A percentile compares a stretch with the other conserved stretches of the same genome.
Conservation (phyloP, 2,113 vertebrate species). For the Caretta caretta region DNA sequence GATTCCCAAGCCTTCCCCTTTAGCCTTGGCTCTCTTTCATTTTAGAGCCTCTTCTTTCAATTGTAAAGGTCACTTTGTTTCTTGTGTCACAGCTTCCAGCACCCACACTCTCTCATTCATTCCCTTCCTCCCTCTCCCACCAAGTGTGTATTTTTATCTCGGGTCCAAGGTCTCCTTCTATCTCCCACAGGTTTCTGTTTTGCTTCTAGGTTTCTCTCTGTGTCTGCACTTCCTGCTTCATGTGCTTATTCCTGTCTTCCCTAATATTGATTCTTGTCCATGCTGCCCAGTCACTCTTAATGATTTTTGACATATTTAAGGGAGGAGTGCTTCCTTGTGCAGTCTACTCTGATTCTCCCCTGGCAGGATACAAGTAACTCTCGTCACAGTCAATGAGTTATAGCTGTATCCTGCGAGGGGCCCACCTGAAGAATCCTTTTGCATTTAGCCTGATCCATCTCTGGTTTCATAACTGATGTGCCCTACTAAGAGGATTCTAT, state of each 20-base stretch:
- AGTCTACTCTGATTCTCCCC: neutral
- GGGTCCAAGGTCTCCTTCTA: neutral
- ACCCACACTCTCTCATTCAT: neutral
- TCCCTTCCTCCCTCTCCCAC: neutral
- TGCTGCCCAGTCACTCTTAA: conserved; percentile 11
- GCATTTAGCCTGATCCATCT: neutral
- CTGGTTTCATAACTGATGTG: neutral
- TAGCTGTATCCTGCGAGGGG: neutral
- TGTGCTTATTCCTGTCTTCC: neutral
- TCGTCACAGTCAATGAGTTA: neutral
- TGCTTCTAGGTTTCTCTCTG: neutral
- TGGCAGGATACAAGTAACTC: conserved; percentile 6
- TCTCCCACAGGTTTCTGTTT: neutral
- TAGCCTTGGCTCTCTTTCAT: neutral
- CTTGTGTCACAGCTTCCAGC: neutral
- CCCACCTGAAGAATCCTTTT: neutral
- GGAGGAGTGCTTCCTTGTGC: conserved; percentile 14
- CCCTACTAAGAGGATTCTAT: neutral
- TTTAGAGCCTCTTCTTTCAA: neutral
- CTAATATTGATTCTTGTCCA: conserved; percentile 21
- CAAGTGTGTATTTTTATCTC: neutral
- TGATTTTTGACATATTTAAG: conserved; percentile 36
- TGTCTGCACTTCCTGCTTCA: fast-evolving
- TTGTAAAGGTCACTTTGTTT: neutral
- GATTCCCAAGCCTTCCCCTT: neutral